Evolutionary conservation across 2,888 invertebrate genomes (phyloP).

Genomic region (Leptarthrus brevirostris): DNA sequence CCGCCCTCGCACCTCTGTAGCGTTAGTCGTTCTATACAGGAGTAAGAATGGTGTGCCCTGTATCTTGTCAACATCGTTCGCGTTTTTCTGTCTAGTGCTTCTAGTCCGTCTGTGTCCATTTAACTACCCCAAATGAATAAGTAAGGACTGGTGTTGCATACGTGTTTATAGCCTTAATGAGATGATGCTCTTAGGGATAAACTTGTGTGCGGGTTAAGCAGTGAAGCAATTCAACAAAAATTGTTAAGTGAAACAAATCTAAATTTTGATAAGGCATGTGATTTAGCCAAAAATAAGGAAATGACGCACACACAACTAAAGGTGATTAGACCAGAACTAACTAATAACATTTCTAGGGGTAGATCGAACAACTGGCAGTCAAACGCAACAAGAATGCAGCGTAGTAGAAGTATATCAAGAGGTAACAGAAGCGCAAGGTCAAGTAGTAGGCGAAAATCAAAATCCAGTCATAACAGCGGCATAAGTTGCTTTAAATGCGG

Average conservation of each 20-base stretch:
- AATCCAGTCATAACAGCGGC: too few species aligned
- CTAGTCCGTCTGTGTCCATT: too few species aligned
- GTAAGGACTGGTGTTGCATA: too few species aligned
- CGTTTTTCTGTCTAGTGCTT: too few species aligned
- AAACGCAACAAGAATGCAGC: neutral
- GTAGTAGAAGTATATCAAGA: neutral
- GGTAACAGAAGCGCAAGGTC: neutral
- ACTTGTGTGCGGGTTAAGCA: slow-evolving; percentile 36
- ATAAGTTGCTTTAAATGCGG: too few species aligned
- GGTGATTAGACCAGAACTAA: neutral
- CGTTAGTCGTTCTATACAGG: too few species aligned
- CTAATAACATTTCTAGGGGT: neutral
- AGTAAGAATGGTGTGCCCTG: too few species aligned
- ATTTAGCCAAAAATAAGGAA: slow-evolving; percentile 41
- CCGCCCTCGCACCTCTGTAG: too few species aligned
- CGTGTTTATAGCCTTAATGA: too few species aligned
- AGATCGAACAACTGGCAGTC: neutral
- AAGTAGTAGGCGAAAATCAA: neutral
- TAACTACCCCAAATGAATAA: too few species aligned
- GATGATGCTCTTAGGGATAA: too few species aligned
- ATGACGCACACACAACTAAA: neutral
- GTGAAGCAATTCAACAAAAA: slow-evolving; percentile 38
- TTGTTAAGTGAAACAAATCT: slow-evolving; percentile 42
- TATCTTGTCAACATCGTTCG: too few species aligned
- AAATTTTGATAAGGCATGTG: slow-evolving; percentile 49